Evolutionary conservation across 2,888 invertebrate species (phyloP).

Genomic region (Synanthedon vespiformis): DNA sequence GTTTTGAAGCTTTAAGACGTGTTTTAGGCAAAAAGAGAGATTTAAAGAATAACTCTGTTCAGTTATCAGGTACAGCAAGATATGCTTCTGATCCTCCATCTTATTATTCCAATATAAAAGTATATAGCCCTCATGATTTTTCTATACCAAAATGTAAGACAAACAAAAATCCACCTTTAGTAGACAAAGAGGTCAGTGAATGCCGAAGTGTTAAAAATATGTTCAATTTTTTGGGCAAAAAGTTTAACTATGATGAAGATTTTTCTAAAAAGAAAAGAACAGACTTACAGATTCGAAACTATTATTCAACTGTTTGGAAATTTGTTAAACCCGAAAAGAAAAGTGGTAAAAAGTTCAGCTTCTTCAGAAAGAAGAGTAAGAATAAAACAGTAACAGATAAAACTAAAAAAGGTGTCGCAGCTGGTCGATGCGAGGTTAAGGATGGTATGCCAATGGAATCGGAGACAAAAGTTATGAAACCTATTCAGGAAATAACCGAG

Average conservation of each 20-base stretch:
- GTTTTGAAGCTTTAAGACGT: conserved; percentile 42
- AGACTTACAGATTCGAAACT: neutral
- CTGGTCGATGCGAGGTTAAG: conserved; percentile 45
- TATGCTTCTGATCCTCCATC: conserved; percentile 44
- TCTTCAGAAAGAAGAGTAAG: conserved; percentile 39
- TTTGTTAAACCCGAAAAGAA: conserved; percentile 10
- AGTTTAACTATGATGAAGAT: conserved; percentile 41
- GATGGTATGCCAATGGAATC: conserved; percentile 38
- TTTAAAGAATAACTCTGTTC: conserved; percentile 17
- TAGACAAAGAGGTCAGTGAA: conserved; percentile 23
- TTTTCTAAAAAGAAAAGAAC: neutral
- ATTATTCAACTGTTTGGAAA: conserved; percentile 2
- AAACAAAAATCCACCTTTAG: neutral
- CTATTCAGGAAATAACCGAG: conserved; percentile 8
- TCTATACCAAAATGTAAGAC: neutral
- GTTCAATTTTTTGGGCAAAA: conserved; percentile 52
- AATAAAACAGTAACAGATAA: conserved; percentile 22
- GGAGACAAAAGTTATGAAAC: conserved; percentile 12
- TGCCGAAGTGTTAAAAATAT: conserved; percentile 39
- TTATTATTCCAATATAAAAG: conserved; percentile 29
- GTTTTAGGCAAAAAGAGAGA: conserved; percentile 33
- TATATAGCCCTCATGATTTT: conserved; percentile 17
- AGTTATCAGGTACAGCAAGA: conserved; percentile 16
- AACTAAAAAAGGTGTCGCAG: conserved; percentile 34
- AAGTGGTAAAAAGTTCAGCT: conserved; percentile 38